phyloP scores from a whole-genome alignment of 2,888 invertebrate species.

The Apamea sordens region DNA sequence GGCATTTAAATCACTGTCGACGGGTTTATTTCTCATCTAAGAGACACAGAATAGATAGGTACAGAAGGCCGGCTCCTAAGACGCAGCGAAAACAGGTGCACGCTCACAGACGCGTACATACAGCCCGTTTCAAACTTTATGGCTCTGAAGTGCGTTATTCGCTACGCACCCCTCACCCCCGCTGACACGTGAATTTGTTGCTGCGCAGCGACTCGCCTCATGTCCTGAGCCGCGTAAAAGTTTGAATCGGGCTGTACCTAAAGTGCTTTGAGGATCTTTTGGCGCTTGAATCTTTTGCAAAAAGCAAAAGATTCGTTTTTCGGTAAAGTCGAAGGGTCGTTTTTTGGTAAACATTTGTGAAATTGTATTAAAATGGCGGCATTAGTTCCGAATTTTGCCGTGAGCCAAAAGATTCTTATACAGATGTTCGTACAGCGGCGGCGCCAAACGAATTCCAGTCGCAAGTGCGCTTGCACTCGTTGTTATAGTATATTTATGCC shows the following conservation, averaged over 20 bases:
- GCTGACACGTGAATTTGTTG: too few species aligned
- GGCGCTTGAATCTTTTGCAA: too few species aligned
- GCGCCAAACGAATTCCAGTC: not conserved
- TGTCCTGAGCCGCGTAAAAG: not conserved
- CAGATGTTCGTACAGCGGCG: not conserved
- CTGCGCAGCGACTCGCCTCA: too few species aligned
- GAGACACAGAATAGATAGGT: constrained; percentile 10
- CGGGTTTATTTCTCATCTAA: constrained; percentile 67
- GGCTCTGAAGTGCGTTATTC: not conserved
- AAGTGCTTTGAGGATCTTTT: too few species aligned
- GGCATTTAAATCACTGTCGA: constrained; percentile 75
- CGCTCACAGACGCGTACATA: too few species aligned
- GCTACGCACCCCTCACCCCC: too few species aligned
- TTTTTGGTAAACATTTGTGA: too few species aligned
- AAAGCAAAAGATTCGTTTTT: too few species aligned
- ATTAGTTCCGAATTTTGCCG: not conserved
- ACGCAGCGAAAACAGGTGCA: not conserved
- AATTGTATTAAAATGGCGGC: not conserved
- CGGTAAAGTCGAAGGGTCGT: too few species aligned
- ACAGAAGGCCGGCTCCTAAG: constrained; percentile 5
- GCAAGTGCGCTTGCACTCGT: not conserved
- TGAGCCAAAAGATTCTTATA: not conserved
- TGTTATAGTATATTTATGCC: too few species aligned
- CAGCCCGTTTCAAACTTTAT: not conserved
- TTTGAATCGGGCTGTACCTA: not conserved